phyloP scores from a whole-genome alignment of 1,140 invertebrate genomes.

The Hyphantria cunea region DNA sequence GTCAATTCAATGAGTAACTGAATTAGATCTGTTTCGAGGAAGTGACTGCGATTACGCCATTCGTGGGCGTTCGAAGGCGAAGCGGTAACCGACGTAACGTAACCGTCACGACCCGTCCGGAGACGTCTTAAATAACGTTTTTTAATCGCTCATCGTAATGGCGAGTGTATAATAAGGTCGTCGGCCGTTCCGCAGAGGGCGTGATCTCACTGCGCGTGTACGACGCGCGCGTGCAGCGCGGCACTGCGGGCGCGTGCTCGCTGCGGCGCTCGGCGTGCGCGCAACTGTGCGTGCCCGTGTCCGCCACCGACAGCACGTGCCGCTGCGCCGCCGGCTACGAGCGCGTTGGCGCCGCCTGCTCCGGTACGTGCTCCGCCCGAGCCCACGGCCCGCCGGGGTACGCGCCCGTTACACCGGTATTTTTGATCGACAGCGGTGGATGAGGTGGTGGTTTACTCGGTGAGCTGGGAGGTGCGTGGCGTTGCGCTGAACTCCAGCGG shows the following conservation, averaged over 20 bases:
- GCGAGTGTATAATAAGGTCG: too few species aligned
- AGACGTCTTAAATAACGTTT: too few species aligned
- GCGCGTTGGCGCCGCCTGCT: constrained; percentile 73
- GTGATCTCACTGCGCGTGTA: constrained; percentile 88
- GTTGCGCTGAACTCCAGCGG: constrained; percentile 78
- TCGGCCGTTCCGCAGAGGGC: constrained; percentile 58
- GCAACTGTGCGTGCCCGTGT: constrained; percentile 90
- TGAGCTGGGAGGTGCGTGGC: constrained; percentile 89
- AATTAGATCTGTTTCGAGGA: too few species aligned
- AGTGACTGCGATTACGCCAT: too few species aligned
- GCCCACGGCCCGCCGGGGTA: too few species aligned
- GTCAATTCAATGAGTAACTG: too few species aligned
- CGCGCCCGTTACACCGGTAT: too few species aligned
- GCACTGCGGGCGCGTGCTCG: constrained; percentile 45
- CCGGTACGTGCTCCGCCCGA: constrained; percentile 28
- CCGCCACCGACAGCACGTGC: constrained; percentile 83
- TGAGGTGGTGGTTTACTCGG: constrained; percentile 90
- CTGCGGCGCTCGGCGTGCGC: constrained; percentile 78
- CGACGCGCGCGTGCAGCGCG: constrained; percentile 84
- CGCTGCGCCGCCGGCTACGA: constrained; percentile 89
- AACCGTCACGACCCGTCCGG: too few species aligned
- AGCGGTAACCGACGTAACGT: too few species aligned
- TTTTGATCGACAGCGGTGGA: constrained; percentile 63
- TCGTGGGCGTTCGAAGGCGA: too few species aligned
- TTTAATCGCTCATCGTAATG: too few species aligned